These are phyloP conservation scores for Phyllotreta cruciferae DNA, from an alignment of 2,888 invertebrate genomes.

Conservation along the genomic window DNA sequence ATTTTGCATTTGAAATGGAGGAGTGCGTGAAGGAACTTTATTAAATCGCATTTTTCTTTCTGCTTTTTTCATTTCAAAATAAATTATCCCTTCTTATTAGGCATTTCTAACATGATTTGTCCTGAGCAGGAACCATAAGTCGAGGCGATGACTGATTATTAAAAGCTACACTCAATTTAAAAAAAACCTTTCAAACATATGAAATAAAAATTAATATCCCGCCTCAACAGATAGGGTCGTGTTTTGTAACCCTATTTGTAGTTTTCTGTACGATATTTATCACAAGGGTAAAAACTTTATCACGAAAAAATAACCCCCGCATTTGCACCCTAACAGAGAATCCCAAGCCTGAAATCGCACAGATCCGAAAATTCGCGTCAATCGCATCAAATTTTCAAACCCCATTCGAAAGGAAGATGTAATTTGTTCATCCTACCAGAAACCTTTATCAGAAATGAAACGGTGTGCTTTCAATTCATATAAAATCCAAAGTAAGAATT, in stretches of 20 bases:
- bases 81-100: conserved; percentile 5
- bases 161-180: not conserved
- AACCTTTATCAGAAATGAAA: conserved; percentile 25
- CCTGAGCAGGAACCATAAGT: too few species aligned
- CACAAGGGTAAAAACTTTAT: conserved; percentile 26
- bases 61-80: conserved; percentile 1
- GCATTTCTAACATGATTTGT: not conserved
- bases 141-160: not conserved
- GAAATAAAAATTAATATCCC: conserved; percentile 20
- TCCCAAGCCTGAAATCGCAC: conserved; percentile 29
- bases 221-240: conserved; percentile 18
- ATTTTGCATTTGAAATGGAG: conserved; percentile 45
- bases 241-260: conserved; percentile 27
- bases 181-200: not conserved
- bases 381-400: conserved; percentile 38
- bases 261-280: conserved; percentile 27
- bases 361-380: conserved; percentile 32
- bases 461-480: conserved; percentile 11
- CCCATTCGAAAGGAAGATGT: conserved; percentile 35
- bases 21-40: conserved; percentile 39
- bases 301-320: conserved; percentile 30
- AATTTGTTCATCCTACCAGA: conserved; percentile 34
- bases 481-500: too few species aligned
- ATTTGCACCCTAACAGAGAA: conserved; percentile 31
- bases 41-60: conserved; percentile 37